Conservation (phyloP, 2,888 invertebrate genomes). For the Calameuta idolon region DNA sequence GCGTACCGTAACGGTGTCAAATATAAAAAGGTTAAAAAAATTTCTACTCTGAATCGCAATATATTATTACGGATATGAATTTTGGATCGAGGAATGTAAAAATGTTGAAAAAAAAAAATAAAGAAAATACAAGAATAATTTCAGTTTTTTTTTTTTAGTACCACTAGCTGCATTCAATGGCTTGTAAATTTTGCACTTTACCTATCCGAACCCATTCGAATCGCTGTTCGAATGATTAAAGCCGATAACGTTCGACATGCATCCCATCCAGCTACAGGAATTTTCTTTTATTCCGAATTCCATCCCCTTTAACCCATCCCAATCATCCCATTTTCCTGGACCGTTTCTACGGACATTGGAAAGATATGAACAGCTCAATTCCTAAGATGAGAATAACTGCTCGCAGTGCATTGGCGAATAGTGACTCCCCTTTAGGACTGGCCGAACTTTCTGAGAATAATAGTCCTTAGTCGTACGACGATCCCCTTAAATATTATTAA, state of each 20-base stretch:
- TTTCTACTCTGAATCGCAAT: not conserved
- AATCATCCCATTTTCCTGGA: not conserved
- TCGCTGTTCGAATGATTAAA: not conserved
- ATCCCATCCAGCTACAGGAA: not conserved
- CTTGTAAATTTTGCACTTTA: not conserved
- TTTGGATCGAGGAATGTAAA: not conserved
- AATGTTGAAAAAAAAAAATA: not conserved
- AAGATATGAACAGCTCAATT: slow-evolving; percentile 22
- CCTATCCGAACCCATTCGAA: not conserved
- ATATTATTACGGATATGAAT: not conserved
- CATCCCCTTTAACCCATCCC: not conserved
- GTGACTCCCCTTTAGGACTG: not conserved
- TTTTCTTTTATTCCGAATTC: not conserved
- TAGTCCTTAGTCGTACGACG: not conserved
- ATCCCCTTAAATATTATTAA: not conserved
- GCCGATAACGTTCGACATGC: not conserved
- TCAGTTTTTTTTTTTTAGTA: not conserved
- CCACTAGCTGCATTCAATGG: not conserved
- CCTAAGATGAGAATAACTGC: slow-evolving; percentile 20
- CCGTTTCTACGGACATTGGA: slow-evolving; percentile 17
- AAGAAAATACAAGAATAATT: not conserved
- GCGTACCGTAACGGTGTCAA: not conserved
- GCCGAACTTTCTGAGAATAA: not conserved
- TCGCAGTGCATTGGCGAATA: slow-evolving; percentile 11
- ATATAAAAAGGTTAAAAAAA: not conserved